Conservation (phyloP, 2,888 invertebrate genomes). For the Limnephilus rhombicus region DNA sequence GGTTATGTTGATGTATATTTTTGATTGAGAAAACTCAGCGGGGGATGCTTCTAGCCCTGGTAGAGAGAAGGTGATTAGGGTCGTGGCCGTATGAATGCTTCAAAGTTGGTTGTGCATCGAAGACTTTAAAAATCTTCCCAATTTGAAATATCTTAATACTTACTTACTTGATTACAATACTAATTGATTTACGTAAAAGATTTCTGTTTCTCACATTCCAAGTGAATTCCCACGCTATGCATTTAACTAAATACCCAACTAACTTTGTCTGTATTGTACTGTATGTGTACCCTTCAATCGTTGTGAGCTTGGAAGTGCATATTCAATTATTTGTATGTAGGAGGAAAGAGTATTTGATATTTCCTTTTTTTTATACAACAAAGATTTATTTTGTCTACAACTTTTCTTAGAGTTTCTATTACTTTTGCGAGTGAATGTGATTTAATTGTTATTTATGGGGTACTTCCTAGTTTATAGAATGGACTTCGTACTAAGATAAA, state of each 20-base stretch:
- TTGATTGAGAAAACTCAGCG: background rate
- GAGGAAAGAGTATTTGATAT: constrained; percentile 58
- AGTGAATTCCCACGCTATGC: constrained; percentile 38
- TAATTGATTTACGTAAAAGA: background rate
- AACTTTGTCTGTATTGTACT: constrained; percentile 32
- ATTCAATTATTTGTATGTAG: constrained; percentile 38
- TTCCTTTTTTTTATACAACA: constrained; percentile 63
- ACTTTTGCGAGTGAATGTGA: constrained; percentile 54
- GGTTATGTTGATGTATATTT: constrained; percentile 27
- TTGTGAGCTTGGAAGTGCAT: constrained; percentile 59
- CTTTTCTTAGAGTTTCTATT: constrained; percentile 52
- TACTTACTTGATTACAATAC: background rate
- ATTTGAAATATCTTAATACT: background rate
- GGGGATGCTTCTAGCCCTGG: background rate
- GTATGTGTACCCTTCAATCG: constrained; percentile 51
- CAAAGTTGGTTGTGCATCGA: constrained; percentile 63
- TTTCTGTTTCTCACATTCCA: constrained; percentile 43
- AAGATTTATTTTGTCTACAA: constrained; percentile 65
- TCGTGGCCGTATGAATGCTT: constrained; percentile 48
- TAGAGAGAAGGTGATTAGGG: background rate
- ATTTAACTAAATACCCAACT: constrained; percentile 30
- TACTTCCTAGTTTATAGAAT: constrained; percentile 53
- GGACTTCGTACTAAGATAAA: constrained; percentile 19
- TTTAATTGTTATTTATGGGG: constrained; percentile 60
- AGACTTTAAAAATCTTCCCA: constrained; percentile 39